Percentiles rank a stretch among this genome's conserved stretches.
These are phyloP conservation scores for Rhea americana DNA, from an alignment of 2,113 vertebrate species.

Conservation along the genomic window DNA sequence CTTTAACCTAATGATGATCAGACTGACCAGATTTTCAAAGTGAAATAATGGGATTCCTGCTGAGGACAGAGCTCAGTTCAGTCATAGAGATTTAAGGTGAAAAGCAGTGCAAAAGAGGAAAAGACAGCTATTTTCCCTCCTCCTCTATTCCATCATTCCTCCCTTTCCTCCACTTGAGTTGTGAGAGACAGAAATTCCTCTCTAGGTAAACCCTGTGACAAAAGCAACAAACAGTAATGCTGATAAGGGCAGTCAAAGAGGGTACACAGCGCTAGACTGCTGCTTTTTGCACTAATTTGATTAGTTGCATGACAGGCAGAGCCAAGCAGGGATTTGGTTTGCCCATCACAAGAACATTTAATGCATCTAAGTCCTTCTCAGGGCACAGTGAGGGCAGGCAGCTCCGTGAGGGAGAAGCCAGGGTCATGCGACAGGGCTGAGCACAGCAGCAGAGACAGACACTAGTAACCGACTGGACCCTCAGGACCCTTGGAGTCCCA, in stretches of 20 bases:
- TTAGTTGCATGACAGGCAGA: not conserved
- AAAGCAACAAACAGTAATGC: not conserved
- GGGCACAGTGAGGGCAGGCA: not conserved
- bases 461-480: not conserved
- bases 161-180: not conserved
- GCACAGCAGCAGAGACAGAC: not conserved
- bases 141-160: not conserved
- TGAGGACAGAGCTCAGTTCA: not conserved
- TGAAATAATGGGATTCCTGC: conserved; percentile 23
- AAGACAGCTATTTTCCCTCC: not conserved
- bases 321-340: not conserved
- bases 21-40: conserved; percentile 47
- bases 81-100: not conserved
- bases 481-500: not conserved
- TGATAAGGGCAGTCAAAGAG: not conserved
- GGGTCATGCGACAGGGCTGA: not conserved
- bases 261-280: not conserved
- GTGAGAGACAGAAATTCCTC: not conserved
- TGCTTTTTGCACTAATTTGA: not conserved
- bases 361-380: not conserved
- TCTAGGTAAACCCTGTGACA: not conserved
- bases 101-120: not conserved
- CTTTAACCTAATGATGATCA: conserved; percentile 46
- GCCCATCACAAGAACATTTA: not conserved
- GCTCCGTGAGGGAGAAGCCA: not conserved